These are phyloP conservation scores for Steatocranus sp. DNA, from an alignment of 2,797 vertebrate species.

Conservation along the genomic window DNA sequence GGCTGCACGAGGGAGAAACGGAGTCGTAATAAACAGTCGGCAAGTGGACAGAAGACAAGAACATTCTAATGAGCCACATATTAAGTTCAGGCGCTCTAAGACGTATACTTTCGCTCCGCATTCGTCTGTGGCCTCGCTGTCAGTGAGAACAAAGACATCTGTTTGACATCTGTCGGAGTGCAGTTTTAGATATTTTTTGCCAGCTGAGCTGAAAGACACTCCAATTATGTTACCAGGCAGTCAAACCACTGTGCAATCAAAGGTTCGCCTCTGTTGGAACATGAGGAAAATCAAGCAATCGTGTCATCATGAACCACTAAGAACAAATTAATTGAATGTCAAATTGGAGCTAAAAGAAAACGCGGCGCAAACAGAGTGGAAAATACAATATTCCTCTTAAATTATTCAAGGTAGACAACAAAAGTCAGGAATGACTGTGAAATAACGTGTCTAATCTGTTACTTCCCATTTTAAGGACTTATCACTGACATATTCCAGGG, in stretches of 20 bases:
- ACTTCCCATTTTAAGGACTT: not conserved
- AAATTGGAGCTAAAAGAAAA: not conserved
- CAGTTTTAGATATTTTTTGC: conserved; percentile 39
- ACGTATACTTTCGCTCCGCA: not conserved
- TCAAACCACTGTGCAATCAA: conserved; percentile 46
- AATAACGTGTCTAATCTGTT: not conserved
- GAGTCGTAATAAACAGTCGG: not conserved
- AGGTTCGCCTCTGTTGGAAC: conserved; percentile 26
- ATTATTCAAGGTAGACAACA: not conserved
- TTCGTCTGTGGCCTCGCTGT: not conserved
- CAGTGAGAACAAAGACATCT: conserved; percentile 24
- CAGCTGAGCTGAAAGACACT: conserved; percentile 39
- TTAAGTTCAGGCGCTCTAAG: not conserved
- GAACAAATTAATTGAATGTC: not conserved
- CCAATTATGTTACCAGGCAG: conserved; percentile 34
- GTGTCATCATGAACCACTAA: not conserved
- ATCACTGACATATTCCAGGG: not conserved
- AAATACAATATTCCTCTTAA: not conserved
- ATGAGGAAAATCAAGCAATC: conserved; percentile 26
- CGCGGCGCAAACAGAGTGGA: not conserved
- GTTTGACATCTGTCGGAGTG: conserved; percentile 26
- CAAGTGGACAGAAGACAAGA: not conserved
- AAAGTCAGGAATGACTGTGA: not conserved
- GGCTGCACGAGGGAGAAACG: not conserved
- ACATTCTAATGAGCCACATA: not conserved